phyloP scores from a whole-genome alignment of 35 echinoderm and acorn worm genomes.

The Holothuria glaberrima region DNA sequence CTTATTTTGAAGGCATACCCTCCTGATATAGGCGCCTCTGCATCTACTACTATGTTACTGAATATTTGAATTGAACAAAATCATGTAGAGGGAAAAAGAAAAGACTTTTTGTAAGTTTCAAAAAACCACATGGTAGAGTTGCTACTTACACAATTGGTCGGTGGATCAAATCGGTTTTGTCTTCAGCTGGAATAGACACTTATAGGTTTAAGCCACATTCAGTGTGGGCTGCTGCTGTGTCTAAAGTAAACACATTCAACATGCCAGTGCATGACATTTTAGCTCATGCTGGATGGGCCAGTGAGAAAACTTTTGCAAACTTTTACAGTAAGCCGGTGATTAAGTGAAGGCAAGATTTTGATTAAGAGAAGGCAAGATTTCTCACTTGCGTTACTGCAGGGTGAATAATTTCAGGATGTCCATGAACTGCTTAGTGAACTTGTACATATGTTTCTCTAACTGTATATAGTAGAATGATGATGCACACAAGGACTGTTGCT shows the following conservation, averaged over 20 bases:
- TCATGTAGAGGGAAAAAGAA: conserved; percentile 13
- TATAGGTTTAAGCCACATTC: conserved; percentile 52
- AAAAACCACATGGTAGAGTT: conserved; percentile 42
- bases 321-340: conserved; percentile 53
- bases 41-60: conserved; percentile 35
- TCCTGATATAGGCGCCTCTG: conserved; percentile 42
- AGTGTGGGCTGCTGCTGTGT: conserved; percentile 59
- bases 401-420: conserved; percentile 3
- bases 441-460: background rate
- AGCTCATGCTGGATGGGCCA: conserved; percentile 53
- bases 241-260: background rate
- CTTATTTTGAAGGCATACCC: conserved; percentile 52
- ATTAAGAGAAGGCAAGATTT: background rate
- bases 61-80: conserved; percentile 51
- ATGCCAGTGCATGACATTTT: conserved; percentile 57
- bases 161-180: conserved; percentile 46
- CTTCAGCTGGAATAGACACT: conserved; percentile 40
- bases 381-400: conserved; percentile 15
- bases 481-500: background rate
- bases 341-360: too few species aligned
- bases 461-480: background rate
- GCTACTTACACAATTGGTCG: conserved; percentile 37
- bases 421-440: background rate
- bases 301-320: conserved; percentile 48
- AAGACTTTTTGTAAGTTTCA: conserved; percentile 62